phyloP scores from a whole-genome alignment of 2,888 invertebrate genomes.

The Diogma glabrata region DNA sequence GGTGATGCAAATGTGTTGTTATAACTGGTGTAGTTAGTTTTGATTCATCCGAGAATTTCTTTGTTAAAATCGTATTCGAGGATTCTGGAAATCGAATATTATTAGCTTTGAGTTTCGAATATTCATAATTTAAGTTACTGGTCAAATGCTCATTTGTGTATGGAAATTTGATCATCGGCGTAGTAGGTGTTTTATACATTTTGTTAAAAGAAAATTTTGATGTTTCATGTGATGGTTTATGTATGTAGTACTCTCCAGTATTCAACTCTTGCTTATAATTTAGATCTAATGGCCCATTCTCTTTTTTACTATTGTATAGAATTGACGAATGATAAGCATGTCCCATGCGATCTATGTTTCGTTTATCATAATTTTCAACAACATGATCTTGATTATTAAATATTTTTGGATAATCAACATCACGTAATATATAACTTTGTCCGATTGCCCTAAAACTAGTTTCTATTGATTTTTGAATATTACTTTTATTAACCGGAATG shows the following conservation, averaged over 20 bases:
- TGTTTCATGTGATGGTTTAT: background rate
- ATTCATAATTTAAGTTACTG: background rate
- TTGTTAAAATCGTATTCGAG: background rate
- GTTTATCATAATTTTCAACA: slow-evolving; percentile 4
- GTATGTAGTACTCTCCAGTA: slow-evolving; percentile 7
- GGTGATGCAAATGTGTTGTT: slow-evolving; percentile 36
- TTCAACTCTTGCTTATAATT: slow-evolving; percentile 1
- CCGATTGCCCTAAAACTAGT: slow-evolving; percentile 12
- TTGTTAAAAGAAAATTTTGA: too few relatives aligned
- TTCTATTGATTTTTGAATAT: background rate
- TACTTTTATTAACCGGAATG: slow-evolving; percentile 37
- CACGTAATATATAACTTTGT: slow-evolving; percentile 32
- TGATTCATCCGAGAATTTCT: background rate
- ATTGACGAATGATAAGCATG: background rate
- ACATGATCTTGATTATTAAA: slow-evolving; percentile 10
- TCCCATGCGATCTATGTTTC: background rate
- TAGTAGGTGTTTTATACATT: background rate
- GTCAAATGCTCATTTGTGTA: background rate
- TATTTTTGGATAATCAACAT: slow-evolving; percentile 28
- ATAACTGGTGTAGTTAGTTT: slow-evolving; percentile 17
- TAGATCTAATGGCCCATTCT: background rate
- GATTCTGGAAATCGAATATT: slow-evolving; percentile 11
- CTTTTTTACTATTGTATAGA: background rate
- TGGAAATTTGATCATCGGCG: background rate
- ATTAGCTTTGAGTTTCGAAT: background rate